Evolutionary conservation across 2,113 vertebrate genomes (phyloP).

Genomic region (Euleptes europaea): DNA sequence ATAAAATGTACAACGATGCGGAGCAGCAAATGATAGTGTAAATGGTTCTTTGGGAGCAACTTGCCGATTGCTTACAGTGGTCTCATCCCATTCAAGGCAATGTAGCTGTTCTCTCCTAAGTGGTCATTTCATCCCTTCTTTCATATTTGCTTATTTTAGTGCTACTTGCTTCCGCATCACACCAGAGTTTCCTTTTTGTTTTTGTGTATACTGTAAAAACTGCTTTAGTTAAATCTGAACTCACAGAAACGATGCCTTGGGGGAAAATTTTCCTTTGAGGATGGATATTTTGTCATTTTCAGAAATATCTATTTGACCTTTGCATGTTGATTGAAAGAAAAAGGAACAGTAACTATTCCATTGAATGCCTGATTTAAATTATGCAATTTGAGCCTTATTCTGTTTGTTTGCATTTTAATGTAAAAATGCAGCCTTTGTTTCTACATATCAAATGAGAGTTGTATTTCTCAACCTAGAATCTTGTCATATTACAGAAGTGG

Average conservation of each 20-base stretch:
- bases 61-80: background rate
- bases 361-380: background rate
- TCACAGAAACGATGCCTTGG: constrained; percentile 23
- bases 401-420: background rate
- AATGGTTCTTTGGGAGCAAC: constrained; percentile 18
- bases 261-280: background rate
- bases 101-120: background rate
- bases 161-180: constrained; percentile 34
- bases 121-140: background rate
- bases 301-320: constrained; percentile 28
- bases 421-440: background rate
- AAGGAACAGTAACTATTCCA: background rate
- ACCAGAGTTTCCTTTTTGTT: constrained; percentile 17
- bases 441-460: background rate
- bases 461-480: background rate
- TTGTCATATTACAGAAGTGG: constrained; percentile 9
- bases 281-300: background rate
- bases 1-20: background rate
- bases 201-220: constrained; percentile 33
- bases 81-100: background rate
- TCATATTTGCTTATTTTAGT: constrained; percentile 23
- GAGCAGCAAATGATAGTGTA: constrained; percentile 26
- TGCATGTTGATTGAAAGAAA: background rate
- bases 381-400: background rate
- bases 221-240: constrained; percentile 33